phyloP scores from a whole-genome alignment of 30 jellyfish, hydroid and myxozoan genomes.

The Aurelia sp. region DNA sequence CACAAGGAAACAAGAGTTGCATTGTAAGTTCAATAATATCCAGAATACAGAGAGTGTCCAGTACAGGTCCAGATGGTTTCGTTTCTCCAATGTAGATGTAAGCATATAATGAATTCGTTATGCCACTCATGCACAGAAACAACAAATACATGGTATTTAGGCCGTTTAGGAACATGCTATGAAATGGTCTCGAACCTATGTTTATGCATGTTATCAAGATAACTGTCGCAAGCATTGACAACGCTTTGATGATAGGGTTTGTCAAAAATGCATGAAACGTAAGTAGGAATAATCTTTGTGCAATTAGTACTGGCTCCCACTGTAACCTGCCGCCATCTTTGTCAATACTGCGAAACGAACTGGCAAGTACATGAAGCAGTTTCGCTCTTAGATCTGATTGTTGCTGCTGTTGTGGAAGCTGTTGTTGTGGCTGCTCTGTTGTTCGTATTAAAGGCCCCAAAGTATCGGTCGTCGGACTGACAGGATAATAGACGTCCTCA shows the following conservation, averaged over 20 bases:
- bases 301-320: neutral
- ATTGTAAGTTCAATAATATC: neutral
- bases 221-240: neutral
- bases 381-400: too few relatives aligned
- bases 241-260: neutral
- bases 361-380: too few relatives aligned
- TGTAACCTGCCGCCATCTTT: neutral
- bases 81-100: slow-evolving; percentile 21
- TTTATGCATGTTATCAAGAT: neutral
- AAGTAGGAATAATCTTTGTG: neutral
- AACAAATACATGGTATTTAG: neutral
- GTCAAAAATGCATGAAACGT: neutral
- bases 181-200: neutral
- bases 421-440: too few relatives aligned
- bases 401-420: too few relatives aligned
- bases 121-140: slow-evolving; percentile 14
- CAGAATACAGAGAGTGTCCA: neutral
- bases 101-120: neutral
- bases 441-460: too few relatives aligned
- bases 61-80: neutral
- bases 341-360: too few relatives aligned
- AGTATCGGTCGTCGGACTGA: too few relatives aligned
- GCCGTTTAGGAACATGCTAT: neutral
- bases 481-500: too few relatives aligned
- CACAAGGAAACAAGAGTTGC: neutral